Conservation (phyloP, 2,113 vertebrate genomes). For the Chaetodon trifascialis region DNA sequence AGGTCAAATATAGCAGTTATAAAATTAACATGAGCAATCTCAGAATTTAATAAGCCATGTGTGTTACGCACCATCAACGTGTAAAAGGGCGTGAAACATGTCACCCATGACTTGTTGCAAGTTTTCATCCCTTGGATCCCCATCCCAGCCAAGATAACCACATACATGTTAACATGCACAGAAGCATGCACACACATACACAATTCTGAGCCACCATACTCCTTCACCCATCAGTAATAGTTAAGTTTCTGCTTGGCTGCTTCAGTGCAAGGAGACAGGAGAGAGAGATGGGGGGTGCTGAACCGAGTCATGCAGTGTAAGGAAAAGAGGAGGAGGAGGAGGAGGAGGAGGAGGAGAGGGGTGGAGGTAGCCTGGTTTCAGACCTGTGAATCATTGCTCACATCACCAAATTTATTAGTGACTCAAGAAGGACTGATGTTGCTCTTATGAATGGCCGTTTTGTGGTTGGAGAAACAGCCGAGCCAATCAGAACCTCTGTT, state of each 20-base stretch:
- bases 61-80: neutral
- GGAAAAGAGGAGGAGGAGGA: constrained; percentile 27
- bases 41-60: constrained; percentile 13
- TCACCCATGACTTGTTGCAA: constrained; percentile 4
- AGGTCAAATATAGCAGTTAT: constrained; percentile 9
- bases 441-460: constrained; percentile 9
- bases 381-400: constrained; percentile 51
- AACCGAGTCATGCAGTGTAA: constrained; percentile 37
- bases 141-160: constrained; percentile 15
- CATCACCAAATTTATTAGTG: constrained; percentile 46
- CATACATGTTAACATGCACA: constrained; percentile 27
- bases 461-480: neutral
- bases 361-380: constrained; percentile 34
- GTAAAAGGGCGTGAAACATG: constrained; percentile 19
- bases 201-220: constrained; percentile 17
- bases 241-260: constrained; percentile 74
- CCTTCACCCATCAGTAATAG: constrained; percentile 66
- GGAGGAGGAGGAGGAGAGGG: constrained; percentile 5
- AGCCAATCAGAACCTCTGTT: constrained; percentile 15
- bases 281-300: constrained; percentile 53
- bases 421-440: constrained; percentile 28
- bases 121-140: constrained; percentile 10
- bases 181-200: constrained; percentile 6
- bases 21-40: constrained; percentile 31
- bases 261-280: constrained; percentile 56